Percentiles rank a stretch among this genome's conserved stretches.
phyloP scores from a whole-genome alignment of 2,888 invertebrate species.

The Tromatobia lineatoria region DNA sequence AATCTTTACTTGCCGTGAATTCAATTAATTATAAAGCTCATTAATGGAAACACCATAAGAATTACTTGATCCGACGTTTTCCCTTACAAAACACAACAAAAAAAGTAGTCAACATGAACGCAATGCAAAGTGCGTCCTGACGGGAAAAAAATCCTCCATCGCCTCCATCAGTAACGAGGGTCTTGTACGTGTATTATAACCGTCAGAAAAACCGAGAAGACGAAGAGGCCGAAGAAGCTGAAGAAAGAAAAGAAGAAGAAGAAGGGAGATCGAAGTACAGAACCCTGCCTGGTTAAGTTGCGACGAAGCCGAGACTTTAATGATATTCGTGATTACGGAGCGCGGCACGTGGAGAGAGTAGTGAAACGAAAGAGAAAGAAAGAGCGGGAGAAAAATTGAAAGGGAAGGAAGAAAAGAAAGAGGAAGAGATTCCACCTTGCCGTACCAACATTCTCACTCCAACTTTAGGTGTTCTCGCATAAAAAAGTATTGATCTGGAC shows the following conservation, averaged over 20 bases:
- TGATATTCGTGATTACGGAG: conserved; percentile 85
- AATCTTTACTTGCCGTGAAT: no score
- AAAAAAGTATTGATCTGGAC: conserved; percentile 84
- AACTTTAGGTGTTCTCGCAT: conserved; percentile 79
- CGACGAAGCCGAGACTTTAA: conserved; percentile 84
- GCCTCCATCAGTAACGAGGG: conserved; percentile 76
- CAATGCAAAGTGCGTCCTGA: not conserved
- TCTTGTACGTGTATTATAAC: conserved; percentile 68
- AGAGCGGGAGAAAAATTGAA: conserved; percentile 13
- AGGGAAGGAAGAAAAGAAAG: conserved; percentile 12
- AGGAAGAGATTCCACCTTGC: conserved; percentile 43
- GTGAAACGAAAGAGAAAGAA: conserved; percentile 54
- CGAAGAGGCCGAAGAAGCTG: conserved; percentile 24
- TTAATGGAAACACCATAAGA: no score
- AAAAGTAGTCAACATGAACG: not conserved
- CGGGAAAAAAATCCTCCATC: conserved; percentile 40
- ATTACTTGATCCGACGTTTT: not conserved
- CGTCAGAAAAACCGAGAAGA: not conserved
- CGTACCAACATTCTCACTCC: conserved; percentile 66
- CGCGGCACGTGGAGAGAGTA: conserved; percentile 81
- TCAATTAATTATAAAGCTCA: no score
- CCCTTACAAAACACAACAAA: not conserved
- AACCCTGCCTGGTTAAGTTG: conserved; percentile 68
- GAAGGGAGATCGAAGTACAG: conserved; percentile 68
- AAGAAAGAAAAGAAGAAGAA: conserved; percentile 50